Evolutionary conservation across 1,140 invertebrate species (phyloP).

Genomic region (Diploscapter pachys): DNA sequence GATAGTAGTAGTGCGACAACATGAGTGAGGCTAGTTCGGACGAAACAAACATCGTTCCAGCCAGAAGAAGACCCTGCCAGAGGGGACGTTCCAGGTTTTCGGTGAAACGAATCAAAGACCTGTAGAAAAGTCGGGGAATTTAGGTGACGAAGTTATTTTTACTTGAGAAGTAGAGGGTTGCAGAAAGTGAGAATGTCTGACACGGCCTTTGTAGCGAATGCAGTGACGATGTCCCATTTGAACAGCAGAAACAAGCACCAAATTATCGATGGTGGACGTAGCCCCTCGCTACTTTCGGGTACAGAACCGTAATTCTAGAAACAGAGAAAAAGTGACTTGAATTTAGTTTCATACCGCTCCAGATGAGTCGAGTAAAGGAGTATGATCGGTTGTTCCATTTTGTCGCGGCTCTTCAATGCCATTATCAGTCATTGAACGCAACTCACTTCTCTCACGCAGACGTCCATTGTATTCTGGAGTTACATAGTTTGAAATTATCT

Average conservation of each 20-base stretch:
- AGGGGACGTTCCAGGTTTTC: constrained; percentile 42
- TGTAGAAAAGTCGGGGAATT: neutral
- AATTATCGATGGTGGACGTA: constrained; percentile 43
- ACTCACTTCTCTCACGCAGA: too few species aligned
- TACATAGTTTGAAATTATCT: neutral
- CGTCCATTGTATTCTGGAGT: constrained; percentile 3
- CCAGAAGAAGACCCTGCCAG: constrained; percentile 46
- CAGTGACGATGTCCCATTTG: constrained; percentile 31
- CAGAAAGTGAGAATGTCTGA: constrained; percentile 49
- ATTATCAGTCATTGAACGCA: neutral
- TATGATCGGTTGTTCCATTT: neutral
- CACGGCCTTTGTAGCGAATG: constrained; percentile 32
- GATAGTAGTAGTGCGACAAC: constrained; percentile 47
- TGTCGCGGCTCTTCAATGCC: constrained; percentile 3
- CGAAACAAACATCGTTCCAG: constrained; percentile 44
- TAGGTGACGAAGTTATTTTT: constrained; percentile 6
- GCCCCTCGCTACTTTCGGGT: neutral
- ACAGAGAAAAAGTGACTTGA: too few species aligned
- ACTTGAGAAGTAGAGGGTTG: constrained; percentile 48
- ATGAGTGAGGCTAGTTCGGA: constrained; percentile 42
- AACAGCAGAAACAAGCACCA: constrained; percentile 38
- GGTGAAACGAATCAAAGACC: constrained; percentile 45
- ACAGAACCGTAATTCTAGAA: neutral
- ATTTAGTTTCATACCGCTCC: too few species aligned
- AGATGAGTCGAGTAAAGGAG: neutral